A percentile compares a stretch with the other conserved stretches of the same genome.
Conservation (phyloP, 2,888 invertebrate species). For the Trichopria drosophilae region DNA sequence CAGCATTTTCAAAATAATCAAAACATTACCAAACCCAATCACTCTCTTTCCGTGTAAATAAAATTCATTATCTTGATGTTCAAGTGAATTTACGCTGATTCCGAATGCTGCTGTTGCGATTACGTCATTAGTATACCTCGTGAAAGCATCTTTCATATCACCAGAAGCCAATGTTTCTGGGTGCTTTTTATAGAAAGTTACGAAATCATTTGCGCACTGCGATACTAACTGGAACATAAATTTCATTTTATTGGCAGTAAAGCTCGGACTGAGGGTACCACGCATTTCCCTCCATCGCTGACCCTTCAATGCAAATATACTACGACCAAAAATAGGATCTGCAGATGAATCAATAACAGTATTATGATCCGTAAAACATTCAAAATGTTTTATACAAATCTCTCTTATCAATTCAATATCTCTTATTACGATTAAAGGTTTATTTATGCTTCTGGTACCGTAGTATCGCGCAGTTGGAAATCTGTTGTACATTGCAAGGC, state of each 20-base stretch:
- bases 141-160: constrained; percentile 60
- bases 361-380: constrained; percentile 42
- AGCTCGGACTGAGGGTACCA: constrained; percentile 61
- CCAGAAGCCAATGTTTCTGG: constrained; percentile 42
- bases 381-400: constrained; percentile 43
- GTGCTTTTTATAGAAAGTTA: constrained; percentile 35
- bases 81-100: constrained; percentile 62
- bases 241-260: constrained; percentile 64
- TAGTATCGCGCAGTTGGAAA: no score
- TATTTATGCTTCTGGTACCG: no score
- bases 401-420: constrained; percentile 47
- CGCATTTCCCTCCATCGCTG: constrained; percentile 61
- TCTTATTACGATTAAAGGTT: no score
- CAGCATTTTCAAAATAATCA: constrained; percentile 20
- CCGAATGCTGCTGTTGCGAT: constrained; percentile 65
- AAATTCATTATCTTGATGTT: constrained; percentile 53
- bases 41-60: constrained; percentile 10
- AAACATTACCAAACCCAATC: neutral
- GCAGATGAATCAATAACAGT: constrained; percentile 37
- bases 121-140: constrained; percentile 64
- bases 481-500: no score
- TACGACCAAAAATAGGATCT: constrained; percentile 42
- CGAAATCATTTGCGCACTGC: constrained; percentile 45
- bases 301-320: constrained; percentile 43
- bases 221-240: constrained; percentile 53